phyloP scores from a whole-genome alignment of 2,888 invertebrate species.

The Drosophila kuntzei region DNA sequence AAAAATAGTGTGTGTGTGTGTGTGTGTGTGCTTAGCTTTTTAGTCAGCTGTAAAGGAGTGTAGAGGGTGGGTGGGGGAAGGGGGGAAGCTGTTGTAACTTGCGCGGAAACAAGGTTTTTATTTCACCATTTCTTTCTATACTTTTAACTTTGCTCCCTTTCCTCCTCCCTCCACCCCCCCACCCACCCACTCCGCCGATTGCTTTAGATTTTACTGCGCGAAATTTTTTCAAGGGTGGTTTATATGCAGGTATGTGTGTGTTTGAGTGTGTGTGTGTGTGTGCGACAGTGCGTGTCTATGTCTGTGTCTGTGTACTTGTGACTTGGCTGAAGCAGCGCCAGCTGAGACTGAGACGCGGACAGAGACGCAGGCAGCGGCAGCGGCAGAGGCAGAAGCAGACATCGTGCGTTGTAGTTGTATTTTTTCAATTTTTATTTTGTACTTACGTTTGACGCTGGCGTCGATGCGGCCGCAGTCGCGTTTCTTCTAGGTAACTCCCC shows the following conservation, averaged over 20 bases:
- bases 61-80: neutral
- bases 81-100: conserved; percentile 66
- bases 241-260: conserved; percentile 51
- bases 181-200: conserved; percentile 18
- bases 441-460: conserved; percentile 26
- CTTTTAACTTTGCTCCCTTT: conserved; percentile 53
- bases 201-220: conserved; percentile 78
- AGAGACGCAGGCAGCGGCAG: conserved; percentile 9
- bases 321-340: conserved; percentile 48
- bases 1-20: conserved; percentile 33
- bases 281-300: conserved; percentile 52
- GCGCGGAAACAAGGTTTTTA: conserved; percentile 82
- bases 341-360: conserved; percentile 34
- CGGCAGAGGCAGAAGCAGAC: conserved; percentile 19
- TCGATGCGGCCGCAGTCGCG: conserved; percentile 31
- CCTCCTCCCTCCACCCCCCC: neutral
- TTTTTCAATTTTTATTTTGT: conserved; percentile 37
- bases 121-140: conserved; percentile 81
- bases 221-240: conserved; percentile 84
- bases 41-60: conserved; percentile 58
- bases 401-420: conserved; percentile 40
- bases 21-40: conserved; percentile 74
- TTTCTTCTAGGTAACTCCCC: conserved; percentile 43
- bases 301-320: conserved; percentile 34
- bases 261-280: conserved; percentile 35